Evolutionary conservation across 2,797 vertebrate species (phyloP).

Genomic region (Hippopotamyrus pictus): DNA sequence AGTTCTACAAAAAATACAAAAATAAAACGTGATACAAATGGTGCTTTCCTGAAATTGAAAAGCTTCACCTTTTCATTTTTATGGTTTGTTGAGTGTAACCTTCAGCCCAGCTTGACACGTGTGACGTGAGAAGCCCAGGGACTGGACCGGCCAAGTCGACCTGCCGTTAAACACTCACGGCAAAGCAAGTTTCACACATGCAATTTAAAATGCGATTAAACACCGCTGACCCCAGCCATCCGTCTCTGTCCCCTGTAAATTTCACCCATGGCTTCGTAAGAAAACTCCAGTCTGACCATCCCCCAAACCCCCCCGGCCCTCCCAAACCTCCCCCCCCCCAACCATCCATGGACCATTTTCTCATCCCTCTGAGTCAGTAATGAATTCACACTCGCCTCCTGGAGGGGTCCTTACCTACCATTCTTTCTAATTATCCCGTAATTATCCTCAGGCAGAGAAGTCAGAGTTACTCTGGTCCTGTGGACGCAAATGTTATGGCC

Average conservation of each 20-base stretch:
- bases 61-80: neutral
- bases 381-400: neutral
- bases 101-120: neutral
- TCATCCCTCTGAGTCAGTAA: neutral
- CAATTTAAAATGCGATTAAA: constrained; percentile 12
- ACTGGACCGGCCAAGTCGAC: neutral
- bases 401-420: neutral
- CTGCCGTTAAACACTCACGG: neutral
- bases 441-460: constrained; percentile 14
- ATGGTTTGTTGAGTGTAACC: neutral
- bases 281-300: neutral
- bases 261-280: neutral
- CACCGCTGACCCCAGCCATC: neutral
- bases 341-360: constrained; percentile 1
- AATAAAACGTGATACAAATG: neutral
- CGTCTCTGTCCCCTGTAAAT: neutral
- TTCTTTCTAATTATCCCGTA: constrained; percentile 14
- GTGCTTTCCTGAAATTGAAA: neutral
- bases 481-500: neutral
- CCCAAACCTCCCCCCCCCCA: constrained; percentile 31
- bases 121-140: neutral
- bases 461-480: neutral
- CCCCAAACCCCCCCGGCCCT: neutral
- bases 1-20: neutral
- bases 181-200: neutral